These are phyloP conservation scores for Coreius guichenoti DNA, from an alignment of 2,797 vertebrate species.

Conservation along the genomic window DNA sequence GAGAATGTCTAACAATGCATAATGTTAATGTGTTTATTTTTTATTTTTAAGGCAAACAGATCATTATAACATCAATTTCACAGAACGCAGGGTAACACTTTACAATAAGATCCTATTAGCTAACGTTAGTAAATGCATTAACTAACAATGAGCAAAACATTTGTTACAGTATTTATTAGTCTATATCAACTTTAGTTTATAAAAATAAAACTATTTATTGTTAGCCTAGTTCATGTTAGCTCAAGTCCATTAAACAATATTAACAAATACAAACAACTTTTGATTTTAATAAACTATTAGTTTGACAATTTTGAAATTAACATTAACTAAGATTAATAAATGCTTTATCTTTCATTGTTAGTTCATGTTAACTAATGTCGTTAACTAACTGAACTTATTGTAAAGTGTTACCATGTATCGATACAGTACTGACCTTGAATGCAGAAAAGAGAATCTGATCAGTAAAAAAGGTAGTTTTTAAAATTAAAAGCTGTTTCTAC, in stretches of 20 bases:
- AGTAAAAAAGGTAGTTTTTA: neutral
- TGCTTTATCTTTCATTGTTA: neutral
- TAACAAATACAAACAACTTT: neutral
- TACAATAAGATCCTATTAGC: neutral
- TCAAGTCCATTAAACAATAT: neutral
- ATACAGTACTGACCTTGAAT: neutral
- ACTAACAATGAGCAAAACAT: neutral
- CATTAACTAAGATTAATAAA: neutral
- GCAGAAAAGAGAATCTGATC: neutral
- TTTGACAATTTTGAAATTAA: no score
- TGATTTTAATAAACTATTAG: neutral
- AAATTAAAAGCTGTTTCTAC: neutral
- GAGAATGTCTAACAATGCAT: neutral
- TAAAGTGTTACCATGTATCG: neutral
- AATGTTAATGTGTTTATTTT: neutral
- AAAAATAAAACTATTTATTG: neutral
- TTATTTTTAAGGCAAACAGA: neutral
- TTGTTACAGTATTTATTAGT: neutral
- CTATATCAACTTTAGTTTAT: neutral
- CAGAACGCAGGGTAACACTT: neutral
- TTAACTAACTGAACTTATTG: neutral
- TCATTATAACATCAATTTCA: neutral
- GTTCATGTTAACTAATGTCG: neutral
- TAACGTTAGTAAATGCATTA: neutral
- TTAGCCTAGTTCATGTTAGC: neutral